These are phyloP conservation scores for Lagria hirta DNA, from an alignment of 2,888 invertebrate species.

Conservation along the genomic window DNA sequence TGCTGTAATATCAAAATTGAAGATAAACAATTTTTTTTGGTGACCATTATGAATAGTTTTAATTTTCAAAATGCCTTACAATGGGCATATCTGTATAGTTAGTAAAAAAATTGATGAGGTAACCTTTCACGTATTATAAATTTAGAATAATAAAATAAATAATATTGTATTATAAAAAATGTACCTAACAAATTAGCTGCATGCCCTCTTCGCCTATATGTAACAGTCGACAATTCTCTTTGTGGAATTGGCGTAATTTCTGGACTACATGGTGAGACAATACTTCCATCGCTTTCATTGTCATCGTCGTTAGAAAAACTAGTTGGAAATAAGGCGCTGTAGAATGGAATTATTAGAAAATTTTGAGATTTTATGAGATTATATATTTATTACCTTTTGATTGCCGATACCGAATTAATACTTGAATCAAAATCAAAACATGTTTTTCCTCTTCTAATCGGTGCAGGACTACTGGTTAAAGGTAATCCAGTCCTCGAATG, in stretches of 20 bases:
- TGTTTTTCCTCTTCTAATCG: constrained; percentile 72
- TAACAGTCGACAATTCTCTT: constrained; percentile 42
- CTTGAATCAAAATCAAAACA: constrained; percentile 84
- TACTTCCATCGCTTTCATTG: constrained; percentile 57
- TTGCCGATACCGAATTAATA: constrained; percentile 75
- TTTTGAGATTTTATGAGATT: constrained; percentile 1
- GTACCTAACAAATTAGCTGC: constrained; percentile 54
- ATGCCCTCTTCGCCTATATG: constrained; percentile 48
- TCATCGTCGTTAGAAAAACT: constrained; percentile 53
- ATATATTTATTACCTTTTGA: constrained; percentile 67
- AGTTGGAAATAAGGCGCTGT: constrained; percentile 69
- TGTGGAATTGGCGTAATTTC: constrained; percentile 45
- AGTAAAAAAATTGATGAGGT: no score
- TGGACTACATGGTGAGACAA: constrained; percentile 55
- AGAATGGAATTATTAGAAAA: constrained; percentile 13
- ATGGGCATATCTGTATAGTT: no score
- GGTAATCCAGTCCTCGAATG: constrained; percentile 80
- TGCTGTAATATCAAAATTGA: no score
- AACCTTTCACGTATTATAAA: no score
- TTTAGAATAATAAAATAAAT: no score
- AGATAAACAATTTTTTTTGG: no score
- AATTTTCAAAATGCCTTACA: no score
- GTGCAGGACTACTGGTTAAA: constrained; percentile 84
- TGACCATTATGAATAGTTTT: no score
- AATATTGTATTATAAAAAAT: no score